Evolutionary conservation across 1,140 invertebrate genomes (phyloP).

Genomic region (Aradophagus sp.): DNA sequence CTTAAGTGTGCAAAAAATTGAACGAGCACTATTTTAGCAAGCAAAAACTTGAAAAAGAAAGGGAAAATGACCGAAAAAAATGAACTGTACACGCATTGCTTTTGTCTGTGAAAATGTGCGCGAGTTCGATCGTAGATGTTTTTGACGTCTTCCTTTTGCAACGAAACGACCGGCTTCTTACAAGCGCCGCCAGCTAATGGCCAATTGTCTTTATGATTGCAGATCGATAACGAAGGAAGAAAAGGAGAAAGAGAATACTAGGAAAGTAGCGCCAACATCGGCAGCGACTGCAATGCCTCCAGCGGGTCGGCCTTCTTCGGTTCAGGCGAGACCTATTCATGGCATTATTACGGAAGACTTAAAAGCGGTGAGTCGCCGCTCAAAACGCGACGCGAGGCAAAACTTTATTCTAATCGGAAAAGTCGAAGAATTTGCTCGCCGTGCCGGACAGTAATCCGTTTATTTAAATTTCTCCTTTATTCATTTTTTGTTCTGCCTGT

Average conservation of each 20-base stretch:
- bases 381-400: conserved; percentile 7
- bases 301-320: conserved; percentile 71
- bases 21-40: no score
- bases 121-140: conserved; percentile 59
- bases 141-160: conserved; percentile 43
- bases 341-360: conserved; percentile 68
- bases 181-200: conserved; percentile 2
- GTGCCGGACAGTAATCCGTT: no score
- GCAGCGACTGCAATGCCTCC: conserved; percentile 59
- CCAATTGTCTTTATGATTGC: conserved; percentile 41
- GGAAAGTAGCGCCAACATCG: conserved; percentile 76
- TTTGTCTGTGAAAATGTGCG: conserved; percentile 48
- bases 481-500: no score
- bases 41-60: no score
- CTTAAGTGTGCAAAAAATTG: no score
- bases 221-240: conserved; percentile 88
- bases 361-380: conserved; percentile 62
- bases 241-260: conserved; percentile 89
- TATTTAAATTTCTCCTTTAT: no score
- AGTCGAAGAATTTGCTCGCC: neutral
- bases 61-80: no score
- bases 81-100: conserved; percentile 7
- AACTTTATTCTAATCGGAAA: conserved; percentile 23
- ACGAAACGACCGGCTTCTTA: conserved; percentile 5
- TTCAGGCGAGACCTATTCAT: conserved; percentile 69